Percentiles rank a stretch among this genome's conserved stretches.
These are phyloP conservation scores for Podarcis siculus DNA, from an alignment of 2,797 vertebrate species.

Conservation along the genomic window DNA sequence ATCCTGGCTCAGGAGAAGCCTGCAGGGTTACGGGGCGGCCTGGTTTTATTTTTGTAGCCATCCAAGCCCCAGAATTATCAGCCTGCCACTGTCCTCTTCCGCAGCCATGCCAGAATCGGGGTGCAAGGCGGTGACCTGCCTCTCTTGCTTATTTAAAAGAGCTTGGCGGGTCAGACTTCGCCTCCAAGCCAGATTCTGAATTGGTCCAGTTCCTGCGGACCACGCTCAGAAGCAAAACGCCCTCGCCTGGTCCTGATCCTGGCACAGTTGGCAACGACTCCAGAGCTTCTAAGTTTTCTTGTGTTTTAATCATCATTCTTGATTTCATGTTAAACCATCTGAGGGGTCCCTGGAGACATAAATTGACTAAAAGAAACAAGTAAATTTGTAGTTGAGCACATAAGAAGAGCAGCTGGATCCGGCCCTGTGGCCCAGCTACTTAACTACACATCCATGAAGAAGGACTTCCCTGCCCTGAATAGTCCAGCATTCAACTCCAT, in stretches of 20 bases:
- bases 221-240: accelerated
- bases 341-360: not conserved
- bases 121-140: too few relatives aligned
- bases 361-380: too few relatives aligned
- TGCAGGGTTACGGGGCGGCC: not conserved
- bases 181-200: too few relatives aligned
- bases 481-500: too few relatives aligned
- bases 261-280: not conserved
- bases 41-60: accelerated
- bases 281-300: too few relatives aligned
- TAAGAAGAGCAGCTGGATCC: too few relatives aligned
- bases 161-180: not conserved
- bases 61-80: not conserved
- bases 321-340: not conserved
- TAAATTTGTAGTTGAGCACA: too few relatives aligned
- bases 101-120: not conserved
- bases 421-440: too few relatives aligned
- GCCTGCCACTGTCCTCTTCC: not conserved
- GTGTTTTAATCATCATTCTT: not conserved
- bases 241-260: not conserved
- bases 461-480: too few relatives aligned
- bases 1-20: not conserved
- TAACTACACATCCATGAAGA: too few relatives aligned
- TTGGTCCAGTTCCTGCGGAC: too few relatives aligned
- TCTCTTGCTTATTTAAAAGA: not conserved